Percentiles rank a stretch among this genome's conserved stretches.
These are phyloP conservation scores for Fabriciana adippe DNA, from an alignment of 2,888 invertebrate genomes.

Conservation along the genomic window DNA sequence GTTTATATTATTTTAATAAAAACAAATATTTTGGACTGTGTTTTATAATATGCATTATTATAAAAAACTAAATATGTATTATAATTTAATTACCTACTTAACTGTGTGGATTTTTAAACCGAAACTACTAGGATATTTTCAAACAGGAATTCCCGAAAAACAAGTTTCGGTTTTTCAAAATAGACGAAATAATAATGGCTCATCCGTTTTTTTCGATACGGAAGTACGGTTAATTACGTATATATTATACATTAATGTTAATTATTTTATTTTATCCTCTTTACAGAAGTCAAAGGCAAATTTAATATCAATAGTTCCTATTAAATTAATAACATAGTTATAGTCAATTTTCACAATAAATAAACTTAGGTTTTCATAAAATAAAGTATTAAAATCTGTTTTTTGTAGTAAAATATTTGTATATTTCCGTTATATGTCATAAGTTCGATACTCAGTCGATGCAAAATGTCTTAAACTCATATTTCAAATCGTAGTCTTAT, in stretches of 20 bases:
- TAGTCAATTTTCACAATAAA: neutral
- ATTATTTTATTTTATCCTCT: conserved; percentile 1
- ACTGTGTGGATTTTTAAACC: too few species aligned
- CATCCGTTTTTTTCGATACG: neutral
- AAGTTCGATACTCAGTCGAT: too few species aligned
- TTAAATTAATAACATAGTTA: neutral
- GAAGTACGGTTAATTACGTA: neutral
- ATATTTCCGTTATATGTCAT: too few species aligned
- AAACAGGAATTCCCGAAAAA: too few species aligned
- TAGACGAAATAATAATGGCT: neutral
- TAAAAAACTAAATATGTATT: neutral
- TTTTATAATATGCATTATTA: neutral
- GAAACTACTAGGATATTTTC: too few species aligned
- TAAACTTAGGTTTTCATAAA: neutral
- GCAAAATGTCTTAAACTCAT: too few species aligned
- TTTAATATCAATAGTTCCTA: neutral
- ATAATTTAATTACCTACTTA: too few species aligned
- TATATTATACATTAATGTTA: neutral
- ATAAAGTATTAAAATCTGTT: too few species aligned
- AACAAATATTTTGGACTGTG: too few species aligned
- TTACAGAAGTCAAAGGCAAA: conserved; percentile 4
- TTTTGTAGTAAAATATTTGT: too few species aligned
- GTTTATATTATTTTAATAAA: too few species aligned
- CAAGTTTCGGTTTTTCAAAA: neutral
- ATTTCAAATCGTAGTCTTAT: too few species aligned